Conservation (phyloP, 2,888 invertebrate species). For the Melieria picta region DNA sequence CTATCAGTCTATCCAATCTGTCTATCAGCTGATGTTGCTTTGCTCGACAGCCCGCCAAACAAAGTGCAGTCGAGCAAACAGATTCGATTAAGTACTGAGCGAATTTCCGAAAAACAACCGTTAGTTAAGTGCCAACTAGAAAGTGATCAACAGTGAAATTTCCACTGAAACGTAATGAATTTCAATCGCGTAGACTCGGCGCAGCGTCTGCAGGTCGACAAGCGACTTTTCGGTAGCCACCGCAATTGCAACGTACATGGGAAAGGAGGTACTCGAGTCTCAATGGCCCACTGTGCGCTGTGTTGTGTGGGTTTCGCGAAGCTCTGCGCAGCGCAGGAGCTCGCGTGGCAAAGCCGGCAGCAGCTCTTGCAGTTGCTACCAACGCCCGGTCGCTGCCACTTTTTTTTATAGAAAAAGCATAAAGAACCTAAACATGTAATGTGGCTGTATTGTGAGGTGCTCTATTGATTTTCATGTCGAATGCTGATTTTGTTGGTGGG, state of each 20-base stretch:
- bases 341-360: not conserved
- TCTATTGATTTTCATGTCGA: conserved; percentile 34
- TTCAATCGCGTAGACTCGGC: conserved; percentile 54
- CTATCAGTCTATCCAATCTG: conserved; percentile 16
- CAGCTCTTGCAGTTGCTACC: no score
- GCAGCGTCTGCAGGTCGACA: conserved; percentile 48
- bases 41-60: not conserved
- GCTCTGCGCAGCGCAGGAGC: not conserved
- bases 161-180: conserved; percentile 45
- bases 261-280: no score
- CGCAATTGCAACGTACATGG: no score
- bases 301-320: no score
- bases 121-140: conserved; percentile 10
- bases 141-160: conserved; percentile 1
- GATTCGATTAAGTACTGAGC: not conserved
- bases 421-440: no score
- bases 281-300: no score
- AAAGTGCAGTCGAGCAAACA: not conserved
- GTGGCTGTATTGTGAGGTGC: no score
- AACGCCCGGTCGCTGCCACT: no score
- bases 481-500: conserved; percentile 8
- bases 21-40: not conserved
- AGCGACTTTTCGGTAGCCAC: conserved; percentile 45
- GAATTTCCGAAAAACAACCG: not conserved
- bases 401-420: no score